These are phyloP conservation scores for Clarias gariepinus DNA, from an alignment of 2,113 vertebrate genomes.

Conservation along the genomic window DNA sequence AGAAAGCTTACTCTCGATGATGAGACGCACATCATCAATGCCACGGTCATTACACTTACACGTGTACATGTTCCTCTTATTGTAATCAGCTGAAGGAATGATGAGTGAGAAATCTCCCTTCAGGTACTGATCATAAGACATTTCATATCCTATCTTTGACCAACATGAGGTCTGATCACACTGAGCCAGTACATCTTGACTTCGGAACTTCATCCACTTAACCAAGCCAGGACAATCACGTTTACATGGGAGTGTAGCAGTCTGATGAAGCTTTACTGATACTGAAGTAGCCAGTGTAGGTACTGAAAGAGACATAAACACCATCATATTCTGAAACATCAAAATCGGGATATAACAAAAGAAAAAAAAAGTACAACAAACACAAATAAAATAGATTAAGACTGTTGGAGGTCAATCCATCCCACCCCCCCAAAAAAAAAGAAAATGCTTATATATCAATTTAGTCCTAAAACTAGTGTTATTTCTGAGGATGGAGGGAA, in stretches of 20 bases:
- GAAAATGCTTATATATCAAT: too few species aligned
- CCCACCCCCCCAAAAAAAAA: too few species aligned
- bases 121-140: not conserved
- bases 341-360: not conserved
- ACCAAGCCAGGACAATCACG: not conserved
- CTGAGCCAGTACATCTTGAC: not conserved
- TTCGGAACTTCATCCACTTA: not conserved
- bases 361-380: not conserved
- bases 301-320: slow-evolving; percentile 1
- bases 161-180: not conserved
- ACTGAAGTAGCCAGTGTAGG: not conserved
- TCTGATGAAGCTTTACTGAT: not conserved
- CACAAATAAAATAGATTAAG: too few species aligned
- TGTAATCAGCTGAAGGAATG: not conserved
- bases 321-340: not conserved
- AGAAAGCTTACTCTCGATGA: not conserved
- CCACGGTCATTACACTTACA: not conserved
- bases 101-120: not conserved
- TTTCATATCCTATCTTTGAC: not conserved
- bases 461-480: too few species aligned
- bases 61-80: not conserved
- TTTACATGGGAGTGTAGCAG: slow-evolving; percentile 1
- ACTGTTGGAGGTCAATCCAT: too few species aligned
- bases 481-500: too few species aligned
- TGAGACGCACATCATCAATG: not conserved